These are phyloP conservation scores for Anastatus disparis DNA, from an alignment of 1,140 invertebrate genomes.

Conservation along the genomic window DNA sequence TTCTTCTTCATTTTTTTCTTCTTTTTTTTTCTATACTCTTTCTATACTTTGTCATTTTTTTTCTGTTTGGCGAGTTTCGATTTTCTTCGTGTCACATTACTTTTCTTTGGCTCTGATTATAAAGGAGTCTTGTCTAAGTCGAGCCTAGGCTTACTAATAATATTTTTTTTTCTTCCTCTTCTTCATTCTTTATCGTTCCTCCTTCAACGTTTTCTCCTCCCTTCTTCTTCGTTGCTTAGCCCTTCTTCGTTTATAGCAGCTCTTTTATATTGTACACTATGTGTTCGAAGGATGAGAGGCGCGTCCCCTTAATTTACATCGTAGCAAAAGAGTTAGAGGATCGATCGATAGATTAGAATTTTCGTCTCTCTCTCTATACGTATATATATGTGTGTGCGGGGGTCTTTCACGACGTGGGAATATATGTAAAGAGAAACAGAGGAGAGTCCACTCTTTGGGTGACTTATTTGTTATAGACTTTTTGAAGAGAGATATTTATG, in stretches of 20 bases:
- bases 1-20: conserved; percentile 13
- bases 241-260: neutral
- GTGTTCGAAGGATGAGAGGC: conserved; percentile 5
- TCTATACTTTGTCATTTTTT: no score
- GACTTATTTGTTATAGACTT: conserved; percentile 38
- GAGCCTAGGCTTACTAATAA: neutral
- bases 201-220: neutral
- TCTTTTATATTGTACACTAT: conserved; percentile 20
- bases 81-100: conserved; percentile 35
- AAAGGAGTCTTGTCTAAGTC: conserved; percentile 18
- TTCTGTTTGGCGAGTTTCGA: conserved; percentile 15
- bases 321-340: conserved; percentile 25
- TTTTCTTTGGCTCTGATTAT: conserved; percentile 39
- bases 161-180: neutral
- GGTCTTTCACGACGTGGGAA: no score
- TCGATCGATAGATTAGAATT: conserved; percentile 41
- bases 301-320: conserved; percentile 38
- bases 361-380: no score
- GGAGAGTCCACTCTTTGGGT: conserved; percentile 5
- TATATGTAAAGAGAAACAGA: no score
- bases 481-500: conserved; percentile 27
- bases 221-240: neutral
- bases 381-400: no score
- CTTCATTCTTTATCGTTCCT: neutral
- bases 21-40: no score